phyloP scores from a whole-genome alignment of 2,888 invertebrate species.

The Netelia inedita region DNA sequence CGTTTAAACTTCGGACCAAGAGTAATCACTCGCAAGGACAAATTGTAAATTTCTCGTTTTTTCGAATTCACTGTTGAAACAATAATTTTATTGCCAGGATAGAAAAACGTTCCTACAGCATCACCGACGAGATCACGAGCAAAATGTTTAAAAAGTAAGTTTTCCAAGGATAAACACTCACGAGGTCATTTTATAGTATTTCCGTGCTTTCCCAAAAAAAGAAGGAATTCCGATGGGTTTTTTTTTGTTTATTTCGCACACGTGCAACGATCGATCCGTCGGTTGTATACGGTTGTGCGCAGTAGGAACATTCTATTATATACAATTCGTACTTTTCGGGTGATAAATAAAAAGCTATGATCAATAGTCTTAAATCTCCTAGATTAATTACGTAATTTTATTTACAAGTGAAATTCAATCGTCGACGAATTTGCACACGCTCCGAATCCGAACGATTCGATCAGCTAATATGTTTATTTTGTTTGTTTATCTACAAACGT shows the following conservation, averaged over 20 bases:
- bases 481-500: constrained; percentile 46
- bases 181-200: constrained; percentile 28
- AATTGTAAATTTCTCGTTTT: not conserved
- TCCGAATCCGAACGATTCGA: not conserved
- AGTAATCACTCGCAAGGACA: not conserved
- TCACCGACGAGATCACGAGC: not conserved
- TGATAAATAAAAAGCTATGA: constrained; percentile 72
- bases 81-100: constrained; percentile 43
- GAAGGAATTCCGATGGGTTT: constrained; percentile 23
- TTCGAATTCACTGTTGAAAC: constrained; percentile 26
- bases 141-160: not conserved
- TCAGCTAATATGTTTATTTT: not conserved
- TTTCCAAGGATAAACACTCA: not conserved
- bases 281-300: constrained; percentile 31
- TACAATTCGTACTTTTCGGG: constrained; percentile 71
- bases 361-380: constrained; percentile 68
- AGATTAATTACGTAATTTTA: constrained; percentile 73
- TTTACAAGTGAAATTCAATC: constrained; percentile 73
- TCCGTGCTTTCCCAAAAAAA: constrained; percentile 20
- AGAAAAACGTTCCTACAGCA: constrained; percentile 23
- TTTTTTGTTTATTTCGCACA: constrained; percentile 3
- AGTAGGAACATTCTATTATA: constrained; percentile 76
- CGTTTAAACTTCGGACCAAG: constrained; percentile 7
- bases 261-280: not conserved
- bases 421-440: constrained; percentile 3